phyloP scores from a whole-genome alignment of 2,888 invertebrate species.

The Drosophila melanosoma region DNA sequence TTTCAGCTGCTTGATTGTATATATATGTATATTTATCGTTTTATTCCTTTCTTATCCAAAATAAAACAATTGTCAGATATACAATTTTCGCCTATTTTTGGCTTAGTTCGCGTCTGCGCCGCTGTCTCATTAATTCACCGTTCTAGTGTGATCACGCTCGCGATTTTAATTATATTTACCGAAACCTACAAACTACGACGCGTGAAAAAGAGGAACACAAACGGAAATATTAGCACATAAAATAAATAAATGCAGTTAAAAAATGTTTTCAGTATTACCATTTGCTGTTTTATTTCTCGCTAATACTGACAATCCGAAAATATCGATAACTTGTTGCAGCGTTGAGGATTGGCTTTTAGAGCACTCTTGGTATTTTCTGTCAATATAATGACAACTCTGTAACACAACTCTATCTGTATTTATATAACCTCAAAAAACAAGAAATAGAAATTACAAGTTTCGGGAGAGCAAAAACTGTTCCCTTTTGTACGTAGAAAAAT shows the following conservation, averaged over 20 bases:
- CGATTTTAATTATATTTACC: conserved; percentile 15
- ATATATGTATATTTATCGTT: not conserved
- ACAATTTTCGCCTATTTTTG: conserved; percentile 40
- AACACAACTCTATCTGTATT: conserved; percentile 38
- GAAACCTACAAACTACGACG: conserved; percentile 22
- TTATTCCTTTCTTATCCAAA: conserved; percentile 17
- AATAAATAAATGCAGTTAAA: conserved; percentile 36
- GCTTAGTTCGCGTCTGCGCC: conserved; percentile 32
- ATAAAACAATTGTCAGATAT: conserved; percentile 20
- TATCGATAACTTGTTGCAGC: conserved; percentile 61
- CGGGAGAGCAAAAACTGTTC: conserved; percentile 25
- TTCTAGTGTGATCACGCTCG: conserved; percentile 1
- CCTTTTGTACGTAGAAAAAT: conserved; percentile 33
- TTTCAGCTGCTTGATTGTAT: not conserved
- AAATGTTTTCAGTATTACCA: conserved; percentile 39
- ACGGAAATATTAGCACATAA: not conserved
- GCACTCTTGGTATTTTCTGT: conserved; percentile 29
- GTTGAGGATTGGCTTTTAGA: conserved; percentile 15
- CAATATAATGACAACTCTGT: conserved; percentile 35
- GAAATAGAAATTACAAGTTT: conserved; percentile 46
- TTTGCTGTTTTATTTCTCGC: conserved; percentile 49
- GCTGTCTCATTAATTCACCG: conserved; percentile 46
- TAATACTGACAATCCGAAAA: not conserved
- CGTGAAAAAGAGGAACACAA: conserved; percentile 11
- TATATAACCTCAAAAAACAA: conserved; percentile 60